phyloP scores from a whole-genome alignment of 2,888 invertebrate species.

The Tenthredo amoena region DNA sequence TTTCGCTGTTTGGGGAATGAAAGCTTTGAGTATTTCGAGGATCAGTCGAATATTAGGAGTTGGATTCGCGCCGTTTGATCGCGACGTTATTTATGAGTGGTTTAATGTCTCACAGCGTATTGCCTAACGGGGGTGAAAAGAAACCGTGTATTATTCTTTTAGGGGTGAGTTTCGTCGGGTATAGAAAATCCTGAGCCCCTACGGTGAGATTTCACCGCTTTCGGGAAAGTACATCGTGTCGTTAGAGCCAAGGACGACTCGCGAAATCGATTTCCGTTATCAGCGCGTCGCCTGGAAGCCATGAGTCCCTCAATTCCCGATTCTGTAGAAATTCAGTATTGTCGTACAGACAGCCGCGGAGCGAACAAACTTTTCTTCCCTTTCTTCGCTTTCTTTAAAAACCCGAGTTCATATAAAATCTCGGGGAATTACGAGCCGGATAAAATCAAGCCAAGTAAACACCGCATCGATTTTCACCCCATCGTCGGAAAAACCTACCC shows the following conservation, averaged over 20 bases:
- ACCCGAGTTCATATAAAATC: background rate
- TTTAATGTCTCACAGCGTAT: background rate
- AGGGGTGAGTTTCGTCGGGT: background rate
- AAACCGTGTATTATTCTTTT: background rate
- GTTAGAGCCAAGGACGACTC: conserved; percentile 29
- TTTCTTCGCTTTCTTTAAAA: background rate
- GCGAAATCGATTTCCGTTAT: conserved; percentile 39
- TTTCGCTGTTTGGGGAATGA: background rate
- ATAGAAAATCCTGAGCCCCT: background rate
- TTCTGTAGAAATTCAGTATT: conserved; percentile 1
- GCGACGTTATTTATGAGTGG: background rate
- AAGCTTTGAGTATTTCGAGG: background rate
- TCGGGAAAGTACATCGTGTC: conserved; percentile 34
- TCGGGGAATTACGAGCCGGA: background rate
- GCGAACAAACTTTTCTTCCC: background rate
- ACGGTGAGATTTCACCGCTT: conserved; percentile 4
- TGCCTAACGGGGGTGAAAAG: background rate
- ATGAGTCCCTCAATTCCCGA: conserved; percentile 12
- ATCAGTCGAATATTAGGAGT: background rate
- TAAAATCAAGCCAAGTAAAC: background rate
- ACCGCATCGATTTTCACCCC: background rate
- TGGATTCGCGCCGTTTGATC: background rate
- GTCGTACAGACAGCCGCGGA: background rate
- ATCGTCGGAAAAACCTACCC: background rate
- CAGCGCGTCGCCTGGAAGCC: conserved; percentile 38